Conservation (phyloP, 2,888 invertebrate species). For the Patella caerulea region DNA sequence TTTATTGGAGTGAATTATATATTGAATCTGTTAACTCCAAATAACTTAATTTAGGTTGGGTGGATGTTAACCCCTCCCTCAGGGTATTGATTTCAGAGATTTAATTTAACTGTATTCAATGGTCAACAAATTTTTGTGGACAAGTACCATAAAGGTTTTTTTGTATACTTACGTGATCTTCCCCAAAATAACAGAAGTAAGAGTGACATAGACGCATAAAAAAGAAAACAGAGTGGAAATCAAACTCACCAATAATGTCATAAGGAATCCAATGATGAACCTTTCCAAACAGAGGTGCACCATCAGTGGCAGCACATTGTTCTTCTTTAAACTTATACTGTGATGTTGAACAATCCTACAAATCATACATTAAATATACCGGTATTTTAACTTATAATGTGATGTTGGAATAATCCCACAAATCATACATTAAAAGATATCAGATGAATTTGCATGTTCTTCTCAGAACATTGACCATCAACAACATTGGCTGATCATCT, state of each 20-base stretch:
- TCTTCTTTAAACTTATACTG: constrained; percentile 44
- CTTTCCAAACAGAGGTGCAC: constrained; percentile 33
- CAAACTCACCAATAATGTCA: constrained; percentile 29
- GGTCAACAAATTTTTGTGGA: too few species aligned
- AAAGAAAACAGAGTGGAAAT: background rate
- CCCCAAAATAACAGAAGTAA: background rate
- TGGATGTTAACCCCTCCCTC: too few species aligned
- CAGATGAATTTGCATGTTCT: too few species aligned
- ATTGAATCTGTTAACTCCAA: too few species aligned
- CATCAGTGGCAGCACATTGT: constrained; percentile 55
- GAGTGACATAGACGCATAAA: background rate
- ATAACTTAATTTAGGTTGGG: too few species aligned
- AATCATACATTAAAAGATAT: background rate
- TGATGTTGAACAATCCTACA: constrained; percentile 25
- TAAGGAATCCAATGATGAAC: constrained; percentile 47
- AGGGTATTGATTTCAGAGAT: too few species aligned
- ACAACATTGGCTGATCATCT: too few species aligned
- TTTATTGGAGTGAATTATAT: too few species aligned
- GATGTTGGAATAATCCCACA: constrained; percentile 25
- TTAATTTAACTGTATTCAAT: too few species aligned
- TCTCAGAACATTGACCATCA: too few species aligned
- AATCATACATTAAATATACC: background rate
- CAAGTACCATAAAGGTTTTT: too few species aligned
- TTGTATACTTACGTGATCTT: background rate
- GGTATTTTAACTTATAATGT: constrained; percentile 37